Evolutionary conservation across 2,797 vertebrate genomes (phyloP).

Genomic region (Poeciliopsis presidionis): DNA sequence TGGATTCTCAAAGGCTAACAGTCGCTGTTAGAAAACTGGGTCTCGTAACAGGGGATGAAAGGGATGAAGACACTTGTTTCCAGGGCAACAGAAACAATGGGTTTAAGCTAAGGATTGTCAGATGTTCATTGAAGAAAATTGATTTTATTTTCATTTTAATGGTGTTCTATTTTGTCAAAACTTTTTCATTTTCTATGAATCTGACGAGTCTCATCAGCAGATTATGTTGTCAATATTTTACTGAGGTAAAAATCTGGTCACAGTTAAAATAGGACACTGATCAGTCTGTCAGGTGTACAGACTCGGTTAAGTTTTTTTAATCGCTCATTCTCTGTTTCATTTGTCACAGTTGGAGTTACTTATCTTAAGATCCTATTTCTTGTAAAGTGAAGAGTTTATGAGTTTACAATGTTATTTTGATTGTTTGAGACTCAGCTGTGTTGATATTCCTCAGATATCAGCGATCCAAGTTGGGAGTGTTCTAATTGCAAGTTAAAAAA

Average conservation of each 20-base stretch:
- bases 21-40: conserved; percentile 51
- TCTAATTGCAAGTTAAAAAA: neutral
- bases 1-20: conserved; percentile 1
- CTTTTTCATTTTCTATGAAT: neutral
- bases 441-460: neutral
- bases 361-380: neutral
- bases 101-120: conserved; percentile 28
- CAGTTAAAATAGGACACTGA: neutral
- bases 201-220: neutral
- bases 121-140: conserved; percentile 21
- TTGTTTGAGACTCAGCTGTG: neutral
- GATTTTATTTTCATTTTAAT: neutral
- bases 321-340: neutral
- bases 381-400: neutral
- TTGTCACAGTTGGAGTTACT: neutral
- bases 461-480: neutral
- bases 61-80: conserved; percentile 65
- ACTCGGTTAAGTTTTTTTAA: neutral
- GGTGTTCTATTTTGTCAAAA: neutral
- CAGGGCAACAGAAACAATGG: conserved; percentile 52
- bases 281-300: neutral
- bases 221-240: neutral
- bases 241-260: neutral
- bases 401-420: neutral
- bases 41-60: conserved; percentile 25